Conservation (phyloP, 2,888 invertebrate species). For the Ceriagrion tenellum region DNA sequence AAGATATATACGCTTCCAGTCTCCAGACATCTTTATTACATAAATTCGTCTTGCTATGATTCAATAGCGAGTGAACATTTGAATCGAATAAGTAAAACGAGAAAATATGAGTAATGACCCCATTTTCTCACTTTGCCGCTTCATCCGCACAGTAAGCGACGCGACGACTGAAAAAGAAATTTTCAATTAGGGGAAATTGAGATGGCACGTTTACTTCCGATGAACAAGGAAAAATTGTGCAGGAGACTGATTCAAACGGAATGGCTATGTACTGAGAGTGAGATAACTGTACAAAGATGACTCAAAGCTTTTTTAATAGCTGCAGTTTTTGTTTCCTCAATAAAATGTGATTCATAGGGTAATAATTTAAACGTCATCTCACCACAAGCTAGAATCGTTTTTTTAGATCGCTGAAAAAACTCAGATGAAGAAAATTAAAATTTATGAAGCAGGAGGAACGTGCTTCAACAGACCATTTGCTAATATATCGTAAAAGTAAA, state of each 20-base stretch:
- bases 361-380: neutral
- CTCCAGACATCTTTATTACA: neutral
- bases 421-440: neutral
- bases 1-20: neutral
- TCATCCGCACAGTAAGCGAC: neutral
- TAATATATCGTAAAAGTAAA: neutral
- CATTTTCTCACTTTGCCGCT: neutral
- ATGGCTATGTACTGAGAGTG: neutral
- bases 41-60: neutral
- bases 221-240: neutral
- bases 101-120: no score
- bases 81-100: no score
- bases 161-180: neutral
- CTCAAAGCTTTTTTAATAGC: neutral
- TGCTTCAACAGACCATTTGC: neutral
- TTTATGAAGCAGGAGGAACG: no score
- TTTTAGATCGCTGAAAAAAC: neutral
- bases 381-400: neutral
- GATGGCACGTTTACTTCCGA: neutral
- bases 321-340: neutral
- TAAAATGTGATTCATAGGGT: neutral
- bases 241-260: neutral
- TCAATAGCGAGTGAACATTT: no score
- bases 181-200: neutral
- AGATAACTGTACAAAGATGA: neutral